Evolutionary conservation across 2,113 vertebrate genomes (phyloP), one percentile per base, ranked within the genome.

Genomic region (Chrysochloris asiatica): DNA sequence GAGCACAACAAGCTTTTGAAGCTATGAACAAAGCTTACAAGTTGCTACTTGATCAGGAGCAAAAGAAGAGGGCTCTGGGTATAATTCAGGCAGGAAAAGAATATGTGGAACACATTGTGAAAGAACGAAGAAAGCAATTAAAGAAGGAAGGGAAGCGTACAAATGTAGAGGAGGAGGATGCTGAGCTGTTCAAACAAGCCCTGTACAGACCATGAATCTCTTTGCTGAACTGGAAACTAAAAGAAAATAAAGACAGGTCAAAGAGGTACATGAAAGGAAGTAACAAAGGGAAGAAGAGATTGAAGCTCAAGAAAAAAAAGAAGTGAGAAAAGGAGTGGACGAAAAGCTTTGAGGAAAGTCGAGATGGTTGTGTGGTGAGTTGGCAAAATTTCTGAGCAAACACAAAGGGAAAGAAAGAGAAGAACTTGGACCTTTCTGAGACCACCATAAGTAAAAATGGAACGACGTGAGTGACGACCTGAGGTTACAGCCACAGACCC

Each of bases 361-460:
- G 99, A 93, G 99, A 99, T 89, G 99, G 99, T n/a, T n/a, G 99
- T 16, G 99, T 99, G 81, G 99, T 99, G 96, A 99, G 99, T 95
- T 99, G 99, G 99, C 98, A 99, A 95, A 99, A 96, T 94, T 99
- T 99, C 91, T 99, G 99, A 96, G 98, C 99, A 61, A 99, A 99
- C 96, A 99, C 99, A 50, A 99, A 99, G 94, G 98, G 96, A 71
- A 99, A 98, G 95, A 99, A 99, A 95, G 99, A 99, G 96, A 99
- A 99, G 98, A 96, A 98, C 98, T 91, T 97, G 99, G 88, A 99
- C 99, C 91, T 99, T 99, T 97, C 98, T 99, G 93, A 99, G 99
- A 97, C 99, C 99, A 61, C 99, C 99, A 0, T 99, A 99, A 98
- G 99, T 99, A 95, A 99, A 99, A 97, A 99, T 99, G 99, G 99